A percentile compares a stretch with the other conserved stretches of the same genome.
Conservation (phyloP, 2,888 invertebrate genomes). For the Pimpla rufipes region DNA sequence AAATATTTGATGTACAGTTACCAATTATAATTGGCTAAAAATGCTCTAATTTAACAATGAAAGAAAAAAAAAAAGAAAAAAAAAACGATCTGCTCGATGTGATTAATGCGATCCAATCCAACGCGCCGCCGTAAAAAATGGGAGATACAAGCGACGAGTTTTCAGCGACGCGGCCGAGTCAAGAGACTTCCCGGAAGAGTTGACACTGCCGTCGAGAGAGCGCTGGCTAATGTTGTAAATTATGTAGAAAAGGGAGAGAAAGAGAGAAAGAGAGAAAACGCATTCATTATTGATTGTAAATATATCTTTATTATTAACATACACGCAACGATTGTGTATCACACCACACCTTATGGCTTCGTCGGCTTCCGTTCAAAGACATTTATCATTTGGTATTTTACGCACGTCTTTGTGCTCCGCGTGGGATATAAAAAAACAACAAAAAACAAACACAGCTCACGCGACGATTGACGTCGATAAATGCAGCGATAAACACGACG, state of each 20-base stretch:
- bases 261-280: conserved; percentile 46
- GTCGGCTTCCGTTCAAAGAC: conserved; percentile 25
- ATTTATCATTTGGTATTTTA: conserved; percentile 18
- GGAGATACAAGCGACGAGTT: conserved; percentile 70
- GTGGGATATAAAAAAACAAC: conserved; percentile 29
- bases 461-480: conserved; percentile 32
- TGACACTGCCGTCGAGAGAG: conserved; percentile 83
- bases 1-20: conserved; percentile 84
- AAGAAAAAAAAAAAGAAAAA: conserved; percentile 34
- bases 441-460: conserved; percentile 19
- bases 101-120: conserved; percentile 69
- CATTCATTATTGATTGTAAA: conserved; percentile 82
- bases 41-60: conserved; percentile 80
- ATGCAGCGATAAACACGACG: conserved; percentile 43
- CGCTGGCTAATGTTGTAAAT: conserved; percentile 82
- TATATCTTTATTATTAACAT: conserved; percentile 84
- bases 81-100: conserved; percentile 71
- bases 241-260: conserved; percentile 81
- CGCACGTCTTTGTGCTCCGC: conserved; percentile 24
- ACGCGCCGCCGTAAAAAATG: conserved; percentile 47
- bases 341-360: conserved; percentile 40
- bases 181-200: conserved; percentile 72
- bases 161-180: conserved; percentile 69
- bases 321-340: conserved; percentile 65
- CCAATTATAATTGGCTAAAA: conserved; percentile 81